Evolutionary conservation across 1,140 invertebrate genomes (phyloP), one percentile per base, ranked within the genome.

Genomic region (Magallana ariakensis): DNA sequence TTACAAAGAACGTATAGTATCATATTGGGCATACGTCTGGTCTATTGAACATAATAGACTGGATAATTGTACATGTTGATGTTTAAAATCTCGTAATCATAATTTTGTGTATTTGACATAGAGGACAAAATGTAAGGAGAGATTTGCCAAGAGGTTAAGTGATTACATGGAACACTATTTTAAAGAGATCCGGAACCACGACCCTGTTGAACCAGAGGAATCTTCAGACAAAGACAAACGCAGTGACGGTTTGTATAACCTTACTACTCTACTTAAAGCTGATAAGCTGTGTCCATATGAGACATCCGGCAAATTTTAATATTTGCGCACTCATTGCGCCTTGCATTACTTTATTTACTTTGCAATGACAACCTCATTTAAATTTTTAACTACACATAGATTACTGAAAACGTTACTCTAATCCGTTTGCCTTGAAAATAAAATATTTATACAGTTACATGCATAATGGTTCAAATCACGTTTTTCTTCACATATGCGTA

Each of bases 101-200:
- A 46, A 46, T 33, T 70, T 70, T 70, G 6, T 75, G 15, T 16
- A 26, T n/a, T 82, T 11, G 54, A 54, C 2, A 55, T n/a, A 54
- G 54, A 33, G 9, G n/a, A 26, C 15, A 9, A 26, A 82, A 22
- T 82, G 80, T 19, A 56, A 53, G 16, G 80, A n/a, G 15, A 15
- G 80, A 53, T 82, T 55, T 56, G 80, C 80, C 33, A 55, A 22
- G 16, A 82, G 33, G 54, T 16, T 82, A n/a, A 82, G 80, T 82
- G 4, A 55, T 15, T 7, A 54, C 1, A 82, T 82, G 80, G 80
- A 82, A 26, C 53, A 82, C 13, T 82, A 82, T 26, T 82, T 54
- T 54, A n/a, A 54, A 55, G 54, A 82, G 54, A 56, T 82, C 15
- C 19, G 16, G n/a, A 22, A 82, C 53, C 54, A 82, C 80, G 54